Base-by-base conservation (phyloP, 2,113 vertebrate species). In the Cichladusa arquata region DNA sequence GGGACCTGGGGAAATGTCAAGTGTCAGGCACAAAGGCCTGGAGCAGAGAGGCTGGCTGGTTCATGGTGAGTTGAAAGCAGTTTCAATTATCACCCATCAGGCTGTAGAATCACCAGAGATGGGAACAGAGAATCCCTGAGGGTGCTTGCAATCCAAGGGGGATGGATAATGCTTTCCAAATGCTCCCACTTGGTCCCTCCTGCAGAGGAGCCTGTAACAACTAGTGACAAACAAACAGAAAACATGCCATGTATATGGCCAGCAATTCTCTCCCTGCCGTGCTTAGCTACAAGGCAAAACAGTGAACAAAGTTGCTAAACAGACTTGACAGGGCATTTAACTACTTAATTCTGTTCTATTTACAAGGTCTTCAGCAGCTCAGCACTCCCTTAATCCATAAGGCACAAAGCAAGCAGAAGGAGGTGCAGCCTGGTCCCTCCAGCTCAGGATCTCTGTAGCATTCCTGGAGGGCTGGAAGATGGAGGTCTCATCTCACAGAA, bases 341-440 rank as follows among this genome's bases (percentile, higher is more conserved):
- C 93, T 92, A 71, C 57, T 94, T 91, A 92, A 92, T 66, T 90
- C 94, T 88, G 73, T 86, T 89, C 76, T 90, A 65, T 96, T 97
- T 90, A 93, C 91, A 94, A 96, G 60, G 47, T 72, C 88, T 95
- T 94, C 82, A 70, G 85, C 69, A 94, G 69, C 81, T 94, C 94
- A 87, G 90, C 74, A 26, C 80, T 94, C 83, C 33, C 51, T 57
- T 88, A 91, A 94, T 86, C 57, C 54, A 4, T 8, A 84, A 93
- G 74, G 33, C 56, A 83, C 45, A 56, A 79, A 60, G 78, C 29
- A 79, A 64, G 74, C 60, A 36, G 61, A 56, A 70, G 88, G 91
- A 92, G 1, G 34, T 40, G 86, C 67, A 64, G 53, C 82, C 71
- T 31, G 76, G 88, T 72, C 72, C 38, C 70, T 45, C 50, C 5